These are phyloP conservation scores for Dusona sp. DNA, from an alignment of 2,888 invertebrate species.

Conservation along the genomic window DNA sequence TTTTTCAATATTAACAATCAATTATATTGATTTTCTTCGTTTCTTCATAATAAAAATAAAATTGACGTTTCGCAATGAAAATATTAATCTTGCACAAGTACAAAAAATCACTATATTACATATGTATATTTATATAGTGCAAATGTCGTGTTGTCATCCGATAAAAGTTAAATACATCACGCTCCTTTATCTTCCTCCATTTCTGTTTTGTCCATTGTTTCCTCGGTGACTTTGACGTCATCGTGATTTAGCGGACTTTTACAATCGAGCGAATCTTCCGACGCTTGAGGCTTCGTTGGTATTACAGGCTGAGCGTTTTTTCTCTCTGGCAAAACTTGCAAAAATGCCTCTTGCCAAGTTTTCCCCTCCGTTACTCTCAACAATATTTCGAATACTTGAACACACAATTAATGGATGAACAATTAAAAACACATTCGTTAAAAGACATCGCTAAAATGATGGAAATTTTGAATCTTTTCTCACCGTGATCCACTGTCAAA, in stretches of 20 bases:
- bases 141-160: slow-evolving; percentile 17
- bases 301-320: slow-evolving; percentile 88
- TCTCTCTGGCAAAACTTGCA: slow-evolving; percentile 91
- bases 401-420: neutral
- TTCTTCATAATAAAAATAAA: slow-evolving; percentile 24
- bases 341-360: slow-evolving; percentile 92
- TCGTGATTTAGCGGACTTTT: slow-evolving; percentile 22
- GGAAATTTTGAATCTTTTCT: slow-evolving; percentile 63
- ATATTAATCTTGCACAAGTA: neutral
- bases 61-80: slow-evolving; percentile 32
- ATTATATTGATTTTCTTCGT: slow-evolving; percentile 42
- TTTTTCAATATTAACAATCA: slow-evolving; percentile 43
- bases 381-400: slow-evolving; percentile 93
- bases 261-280: slow-evolving; percentile 49
- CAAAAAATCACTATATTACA: slow-evolving; percentile 1
- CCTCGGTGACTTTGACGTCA: slow-evolving; percentile 34
- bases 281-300: slow-evolving; percentile 45
- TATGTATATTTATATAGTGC: slow-evolving; percentile 7
- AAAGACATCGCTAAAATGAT: neutral
- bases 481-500: slow-evolving; percentile 97
- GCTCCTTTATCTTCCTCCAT: slow-evolving; percentile 7
- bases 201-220: slow-evolving; percentile 57
- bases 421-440: slow-evolving; percentile 16
- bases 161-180: slow-evolving; percentile 42
- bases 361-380: slow-evolving; percentile 91